These are phyloP conservation scores for Echinometra lucunter DNA, from an alignment of 53 echinoderm and acorn worm species.

Conservation along the genomic window DNA sequence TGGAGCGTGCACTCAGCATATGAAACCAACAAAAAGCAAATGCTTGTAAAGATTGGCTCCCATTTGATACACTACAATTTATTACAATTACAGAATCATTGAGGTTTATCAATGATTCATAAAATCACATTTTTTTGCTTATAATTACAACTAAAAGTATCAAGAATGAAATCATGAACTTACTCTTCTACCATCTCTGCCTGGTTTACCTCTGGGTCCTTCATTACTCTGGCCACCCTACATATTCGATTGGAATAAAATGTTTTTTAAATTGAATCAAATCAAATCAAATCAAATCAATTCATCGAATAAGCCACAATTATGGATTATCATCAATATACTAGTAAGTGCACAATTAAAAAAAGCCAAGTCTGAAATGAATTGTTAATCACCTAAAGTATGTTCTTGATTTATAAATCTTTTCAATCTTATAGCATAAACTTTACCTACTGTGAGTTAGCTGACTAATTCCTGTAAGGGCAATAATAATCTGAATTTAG, in stretches of 20 bases:
- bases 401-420: no score
- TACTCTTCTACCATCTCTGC: conserved; percentile 44
- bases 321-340: no score
- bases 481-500: no score
- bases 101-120: not conserved
- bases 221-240: conserved; percentile 47
- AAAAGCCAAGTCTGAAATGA: no score
- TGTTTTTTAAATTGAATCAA: no score
- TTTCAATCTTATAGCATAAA: no score
- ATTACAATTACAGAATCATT: not conserved
- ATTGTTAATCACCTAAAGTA: no score
- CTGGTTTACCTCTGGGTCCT: conserved; percentile 57
- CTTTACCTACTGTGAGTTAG: no score
- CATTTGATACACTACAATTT: not conserved
- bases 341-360: no score
- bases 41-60: not conserved
- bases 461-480: no score
- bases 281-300: no score
- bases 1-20: not conserved
- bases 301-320: no score
- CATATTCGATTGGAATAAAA: not conserved
- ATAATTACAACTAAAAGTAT: not conserved
- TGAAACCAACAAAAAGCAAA: not conserved
- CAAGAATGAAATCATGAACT: not conserved
- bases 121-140: not conserved